Percentiles rank a stretch among this genome's conserved stretches.
These are phyloP conservation scores for Drosophila ambigua DNA, from an alignment of 1,140 invertebrate genomes.

Conservation along the genomic window DNA sequence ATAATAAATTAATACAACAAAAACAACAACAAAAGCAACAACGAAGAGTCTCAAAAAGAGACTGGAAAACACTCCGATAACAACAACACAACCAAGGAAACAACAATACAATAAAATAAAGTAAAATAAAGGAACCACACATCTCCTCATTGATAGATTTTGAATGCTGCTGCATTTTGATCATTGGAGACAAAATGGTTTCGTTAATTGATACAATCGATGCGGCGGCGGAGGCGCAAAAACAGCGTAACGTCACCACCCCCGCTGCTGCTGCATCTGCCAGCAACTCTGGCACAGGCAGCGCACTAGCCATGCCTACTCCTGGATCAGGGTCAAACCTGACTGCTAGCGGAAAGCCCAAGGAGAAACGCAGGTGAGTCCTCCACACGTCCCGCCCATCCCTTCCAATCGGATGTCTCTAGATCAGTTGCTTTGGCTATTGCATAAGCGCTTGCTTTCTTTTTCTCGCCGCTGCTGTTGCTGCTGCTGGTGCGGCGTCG, in stretches of 20 bases:
- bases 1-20: slow-evolving; percentile 34
- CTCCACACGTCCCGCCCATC: background rate
- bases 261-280: slow-evolving; percentile 29
- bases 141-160: slow-evolving; percentile 48
- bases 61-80: slow-evolving; percentile 48
- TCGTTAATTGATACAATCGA: slow-evolving; percentile 77
- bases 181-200: slow-evolving; percentile 73
- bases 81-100: slow-evolving; percentile 24
- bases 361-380: slow-evolving; percentile 80
- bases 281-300: slow-evolving; percentile 1
- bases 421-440: slow-evolving; percentile 47
- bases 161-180: slow-evolving; percentile 71
- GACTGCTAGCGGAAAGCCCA: slow-evolving; percentile 78
- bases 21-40: slow-evolving; percentile 8
- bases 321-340: slow-evolving; percentile 24
- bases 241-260: slow-evolving; percentile 45
- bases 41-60: slow-evolving; percentile 63
- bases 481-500: slow-evolving; percentile 26
- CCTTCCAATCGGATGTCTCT: slow-evolving; percentile 38
- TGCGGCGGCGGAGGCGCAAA: slow-evolving; percentile 65
- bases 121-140: slow-evolving; percentile 12
- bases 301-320: slow-evolving; percentile 11
- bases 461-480: slow-evolving; percentile 49
- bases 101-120: slow-evolving; percentile 23
- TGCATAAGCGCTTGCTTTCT: slow-evolving; percentile 77